Base-by-base conservation (phyloP, 2,888 invertebrate genomes). In the Drosophila emarginata region DNA sequence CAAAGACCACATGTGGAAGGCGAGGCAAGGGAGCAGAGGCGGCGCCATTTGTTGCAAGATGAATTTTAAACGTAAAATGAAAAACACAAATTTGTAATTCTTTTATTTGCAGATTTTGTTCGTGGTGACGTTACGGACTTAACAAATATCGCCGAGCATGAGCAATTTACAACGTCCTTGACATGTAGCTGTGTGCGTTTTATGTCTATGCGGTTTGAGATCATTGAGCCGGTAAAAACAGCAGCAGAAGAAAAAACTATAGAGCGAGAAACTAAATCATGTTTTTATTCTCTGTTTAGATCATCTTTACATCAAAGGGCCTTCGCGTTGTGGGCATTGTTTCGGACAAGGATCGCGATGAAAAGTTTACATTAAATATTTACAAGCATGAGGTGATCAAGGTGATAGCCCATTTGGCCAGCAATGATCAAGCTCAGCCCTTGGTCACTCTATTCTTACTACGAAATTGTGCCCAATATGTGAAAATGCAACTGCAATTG, bases 361-460 rank as follows among this genome's bases (percentile, higher is more conserved):
- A 79, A 6, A 77, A 79, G 23, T 82, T 82, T 39, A 77, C 72
- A 1, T 91, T 97, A 15, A 94, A 94, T 84, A 94, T 97, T 74
- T 94, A 95, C 72, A 92, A 93, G 60, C 93, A 93, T 70, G 95
- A 95, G 89, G 94, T 97, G 59, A 94, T 96, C 1, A 95, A 95
- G 92, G 94, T 97, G 73, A 92, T 96, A 79, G 95, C 95, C 54
- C 95, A 96, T 92, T 96, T 96, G 92, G 95, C 95, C 3, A 95
- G 95, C 91, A 54, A 65, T 0, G 79, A 84, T 92, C 96, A 53
- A 65, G 68, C 87, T 0, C 81, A 87, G 90, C 96, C 96, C 5
- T 95, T 97, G 1, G 92, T 98, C 77, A 97, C 97, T 91, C 93
- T 97, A 79, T 96, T 96, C 86, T 94, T 96, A 14, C 94, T 94